These are phyloP conservation scores for Tiaroga cobitis DNA, from an alignment of 2,797 vertebrate species.

Conservation along the genomic window DNA sequence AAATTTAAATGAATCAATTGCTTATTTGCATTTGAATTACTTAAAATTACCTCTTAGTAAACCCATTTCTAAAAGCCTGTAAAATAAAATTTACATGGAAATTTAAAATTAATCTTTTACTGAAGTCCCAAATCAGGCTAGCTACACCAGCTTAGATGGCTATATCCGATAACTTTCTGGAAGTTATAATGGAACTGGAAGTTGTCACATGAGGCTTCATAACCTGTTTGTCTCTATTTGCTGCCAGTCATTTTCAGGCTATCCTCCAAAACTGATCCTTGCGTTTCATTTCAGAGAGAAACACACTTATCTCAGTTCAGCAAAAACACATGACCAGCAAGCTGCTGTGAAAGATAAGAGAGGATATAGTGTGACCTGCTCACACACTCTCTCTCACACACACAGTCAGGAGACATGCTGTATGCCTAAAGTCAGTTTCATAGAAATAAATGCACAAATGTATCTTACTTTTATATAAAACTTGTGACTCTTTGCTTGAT, in stretches of 20 bases:
- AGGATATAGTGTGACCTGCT: conserved; percentile 14
- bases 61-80: too few species aligned
- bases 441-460: background rate
- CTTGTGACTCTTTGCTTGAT: background rate
- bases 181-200: too few species aligned
- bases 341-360: conserved; percentile 53
- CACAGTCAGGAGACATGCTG: background rate
- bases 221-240: conserved; percentile 17
- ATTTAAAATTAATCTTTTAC: background rate
- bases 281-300: conserved; percentile 16
- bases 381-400: background rate
- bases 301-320: conserved; percentile 56
- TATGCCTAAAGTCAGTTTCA: background rate
- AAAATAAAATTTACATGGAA: background rate
- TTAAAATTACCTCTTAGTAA: background rate
- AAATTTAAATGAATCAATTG: background rate
- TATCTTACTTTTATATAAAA: background rate
- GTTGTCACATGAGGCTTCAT: background rate
- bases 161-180: conserved; percentile 13
- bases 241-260: background rate
- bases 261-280: conserved; percentile 20
- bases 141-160: background rate
- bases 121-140: background rate
- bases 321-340: conserved; percentile 52
- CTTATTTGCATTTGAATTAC: background rate